Base-by-base conservation (phyloP, 2,113 vertebrate species). In the Eleginops maclovinus region DNA sequence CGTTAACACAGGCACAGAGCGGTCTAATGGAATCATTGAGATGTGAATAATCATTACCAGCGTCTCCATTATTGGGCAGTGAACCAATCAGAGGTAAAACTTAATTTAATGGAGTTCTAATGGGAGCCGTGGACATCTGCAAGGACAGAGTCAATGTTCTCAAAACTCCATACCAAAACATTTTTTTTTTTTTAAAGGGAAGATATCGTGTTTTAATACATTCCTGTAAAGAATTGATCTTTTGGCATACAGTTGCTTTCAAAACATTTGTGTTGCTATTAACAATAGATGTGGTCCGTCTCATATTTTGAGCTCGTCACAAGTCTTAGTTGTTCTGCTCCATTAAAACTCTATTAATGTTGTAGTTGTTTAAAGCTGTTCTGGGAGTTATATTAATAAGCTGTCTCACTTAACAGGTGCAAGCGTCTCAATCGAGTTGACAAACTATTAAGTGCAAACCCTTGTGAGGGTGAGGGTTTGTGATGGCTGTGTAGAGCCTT, bases 1-100 rank as follows among this genome's bases (percentile, higher is more conserved):
- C 17, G 40, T 8, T 9, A 21, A 72, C 47, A 53, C 70, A 73
- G 31, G 73, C 53, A 59, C 62, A 70, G 58, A 81, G 55, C 28
- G 2, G 47, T 65, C 46, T 90, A 88, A 92, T 92, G 81, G 73
- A 94, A 87, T 88, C 78, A 82, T 60, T 75, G 77, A 87, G 77
- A 91, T 90, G 89, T 84, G 87, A 82, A 91, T 72, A 88, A 91
- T 88, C 77, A 82, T 91, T 86, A 87, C 62, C 64, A 83, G 64
- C 59, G 11, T 65, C 84, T 83, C 46, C 58, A 79, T 88, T 87
- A 89, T 89, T 91, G 90, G 83, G 84, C 85, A 92, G 85, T 88
- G 71, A 88, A 89, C 85, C 86, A 83, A 76, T 84, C 61, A 56
- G 51, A 76, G 53, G 65, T 86, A 81, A 72, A 73, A 43, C 36